Base-by-base conservation (phyloP, 2,888 invertebrate genomes). In the Thera britannica region DNA sequence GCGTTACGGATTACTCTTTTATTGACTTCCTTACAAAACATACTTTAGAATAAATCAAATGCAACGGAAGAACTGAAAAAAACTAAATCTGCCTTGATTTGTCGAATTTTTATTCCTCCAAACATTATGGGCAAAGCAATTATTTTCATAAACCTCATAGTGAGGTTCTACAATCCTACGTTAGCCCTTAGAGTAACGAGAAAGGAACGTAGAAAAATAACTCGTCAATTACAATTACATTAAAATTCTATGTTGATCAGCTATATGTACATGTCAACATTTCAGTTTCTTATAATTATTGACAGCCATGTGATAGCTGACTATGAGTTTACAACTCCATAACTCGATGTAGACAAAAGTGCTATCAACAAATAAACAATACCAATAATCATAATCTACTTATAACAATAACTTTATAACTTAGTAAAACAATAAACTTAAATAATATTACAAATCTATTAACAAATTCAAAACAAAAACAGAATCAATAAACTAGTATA, bases 241-340 rank as follows among this genome's bases (percentile, higher is more conserved):
- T 90, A 86, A 91, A 86, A 84, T 88, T 87, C 87, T 91, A 90
- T 92, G 93, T 92, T 93, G 93, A 93, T 87, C 93, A 77, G 76
- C 90, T 93, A 93, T 93, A 93, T 93, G 72, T 93, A 93, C 93
- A 93, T 70, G 93, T 90, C 93, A 93, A 93, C 93, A 93, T 86
- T 87, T 90, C 90, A 86, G 87, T 91, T 90, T 84, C 93, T 93
- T 93, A 93, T 87, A 90, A 90, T 90, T 93, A 93, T 87, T 93
- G 93, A 93, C 93, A 93, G 93, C 93, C 93, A 93, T 93, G 87
- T 93, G 93, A 93, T 93, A 93, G 93, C 93, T 93, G 92, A 93
- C 93, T 90, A 90, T 93, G 93, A 90, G 93, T 84, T 84, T 80
- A 65, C 83, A 88, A 88, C 88, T 83, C 88, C 85, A 81, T 79